phyloP scores from a whole-genome alignment of 1,140 invertebrate species.

The Drosophila ananassae region DNA sequence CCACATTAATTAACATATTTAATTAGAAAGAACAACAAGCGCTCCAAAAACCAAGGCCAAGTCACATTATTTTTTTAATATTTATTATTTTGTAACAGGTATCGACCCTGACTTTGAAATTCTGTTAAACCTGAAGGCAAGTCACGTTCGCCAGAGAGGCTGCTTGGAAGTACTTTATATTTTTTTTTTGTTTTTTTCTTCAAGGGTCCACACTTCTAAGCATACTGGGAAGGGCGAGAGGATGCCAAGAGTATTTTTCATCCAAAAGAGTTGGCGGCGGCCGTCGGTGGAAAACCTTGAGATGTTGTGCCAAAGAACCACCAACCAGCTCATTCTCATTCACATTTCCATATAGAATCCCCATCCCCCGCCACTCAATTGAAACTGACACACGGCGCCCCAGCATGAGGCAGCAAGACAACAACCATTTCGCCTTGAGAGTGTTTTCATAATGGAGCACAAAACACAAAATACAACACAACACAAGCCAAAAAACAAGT shows the following conservation, averaged over 20 bases:
- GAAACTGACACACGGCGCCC: conserved; percentile 52
- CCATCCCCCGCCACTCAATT: conserved; percentile 35
- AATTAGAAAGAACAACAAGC: conserved; percentile 43
- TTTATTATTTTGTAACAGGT: background rate
- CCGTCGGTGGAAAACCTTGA: conserved; percentile 42
- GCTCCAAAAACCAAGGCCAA: background rate
- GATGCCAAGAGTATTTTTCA: conserved; percentile 26
- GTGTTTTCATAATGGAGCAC: conserved; percentile 58
- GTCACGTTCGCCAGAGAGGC: conserved; percentile 62
- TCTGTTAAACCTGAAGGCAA: conserved; percentile 44
- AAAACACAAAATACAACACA: conserved; percentile 4
- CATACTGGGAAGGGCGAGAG: conserved; percentile 8
- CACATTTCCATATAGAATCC: background rate
- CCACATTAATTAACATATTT: conserved; percentile 73
- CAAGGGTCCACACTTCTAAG: conserved; percentile 40
- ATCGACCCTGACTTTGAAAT: conserved; percentile 74
- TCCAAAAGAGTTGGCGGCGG: conserved; percentile 37
- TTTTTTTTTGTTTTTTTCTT: conserved; percentile 23
- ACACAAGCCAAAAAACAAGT: conserved; percentile 13
- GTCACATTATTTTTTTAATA: conserved; percentile 25
- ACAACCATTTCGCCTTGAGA: conserved; percentile 53
- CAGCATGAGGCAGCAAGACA: conserved; percentile 39
- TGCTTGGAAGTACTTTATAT: conserved; percentile 8
- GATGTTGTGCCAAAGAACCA: conserved; percentile 38
- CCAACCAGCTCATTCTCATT: conserved; percentile 34